Percentiles rank a stretch among this genome's conserved stretches.
Conservation (phyloP, 2,888 invertebrate species). For the Boloria selene region DNA sequence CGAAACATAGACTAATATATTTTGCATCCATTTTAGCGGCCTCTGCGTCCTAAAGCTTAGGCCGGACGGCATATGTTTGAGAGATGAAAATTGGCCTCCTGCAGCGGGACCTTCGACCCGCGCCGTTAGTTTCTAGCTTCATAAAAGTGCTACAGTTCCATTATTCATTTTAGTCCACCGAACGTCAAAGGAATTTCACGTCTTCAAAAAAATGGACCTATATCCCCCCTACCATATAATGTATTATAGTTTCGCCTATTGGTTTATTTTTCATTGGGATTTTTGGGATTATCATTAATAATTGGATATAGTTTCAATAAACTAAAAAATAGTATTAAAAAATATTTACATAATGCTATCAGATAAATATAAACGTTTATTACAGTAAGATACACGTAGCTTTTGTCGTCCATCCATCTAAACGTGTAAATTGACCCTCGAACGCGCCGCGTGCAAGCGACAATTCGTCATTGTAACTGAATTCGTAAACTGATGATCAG, state of each 20-base stretch:
- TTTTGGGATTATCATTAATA: too few species aligned
- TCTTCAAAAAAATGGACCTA: conserved; percentile 38
- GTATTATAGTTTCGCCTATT: conserved; percentile 27
- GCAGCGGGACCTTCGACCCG: conserved; percentile 21
- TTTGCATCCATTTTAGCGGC: conserved; percentile 40
- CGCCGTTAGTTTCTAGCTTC: conserved; percentile 23
- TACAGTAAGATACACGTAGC: conserved; percentile 24
- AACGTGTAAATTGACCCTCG: conserved; percentile 47
- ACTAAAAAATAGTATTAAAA: too few species aligned
- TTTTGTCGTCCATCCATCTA: conserved; percentile 63
- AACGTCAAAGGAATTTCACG: conserved; percentile 38
- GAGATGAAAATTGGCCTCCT: conserved; percentile 26
- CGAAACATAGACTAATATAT: conserved; percentile 40
- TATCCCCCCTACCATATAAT: conserved; percentile 13
- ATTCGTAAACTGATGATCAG: conserved; percentile 10
- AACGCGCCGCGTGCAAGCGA: conserved; percentile 23
- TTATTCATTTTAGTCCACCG: conserved; percentile 38
- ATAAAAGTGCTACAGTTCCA: conserved; percentile 31
- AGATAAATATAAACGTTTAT: neutral
- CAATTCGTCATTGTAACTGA: conserved; percentile 22
- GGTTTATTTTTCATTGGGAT: neutral
- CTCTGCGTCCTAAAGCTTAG: conserved; percentile 17
- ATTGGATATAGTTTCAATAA: too few species aligned
- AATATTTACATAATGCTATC: neutral
- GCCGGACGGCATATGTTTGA: conserved; percentile 23